These are phyloP conservation scores for Falco biarmicus DNA, from an alignment of 2,797 vertebrate species.

Conservation along the genomic window DNA sequence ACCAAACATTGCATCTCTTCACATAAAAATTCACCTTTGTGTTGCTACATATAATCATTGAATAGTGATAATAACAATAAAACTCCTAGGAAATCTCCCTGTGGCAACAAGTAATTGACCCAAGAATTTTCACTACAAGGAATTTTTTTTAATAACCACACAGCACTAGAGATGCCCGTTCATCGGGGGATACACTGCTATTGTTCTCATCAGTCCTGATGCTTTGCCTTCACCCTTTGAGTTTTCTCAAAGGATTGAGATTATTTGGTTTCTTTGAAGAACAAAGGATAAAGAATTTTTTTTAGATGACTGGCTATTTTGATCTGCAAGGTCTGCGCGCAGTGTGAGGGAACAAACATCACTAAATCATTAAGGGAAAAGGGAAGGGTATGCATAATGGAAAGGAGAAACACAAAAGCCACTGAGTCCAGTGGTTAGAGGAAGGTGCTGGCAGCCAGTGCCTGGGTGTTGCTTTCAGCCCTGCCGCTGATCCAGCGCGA, in stretches of 20 bases:
- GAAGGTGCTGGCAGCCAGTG: not conserved
- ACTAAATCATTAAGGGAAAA: constrained; percentile 74
- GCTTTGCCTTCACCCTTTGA: constrained; percentile 77
- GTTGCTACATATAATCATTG: constrained; percentile 31
- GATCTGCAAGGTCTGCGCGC: constrained; percentile 70
- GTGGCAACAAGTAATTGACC: constrained; percentile 76
- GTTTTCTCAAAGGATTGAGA: constrained; percentile 74
- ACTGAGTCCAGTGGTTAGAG: not conserved
- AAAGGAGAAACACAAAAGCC: constrained; percentile 64
- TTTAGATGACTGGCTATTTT: constrained; percentile 77
- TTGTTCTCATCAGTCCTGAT: constrained; percentile 71
- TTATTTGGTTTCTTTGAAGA: constrained; percentile 77
- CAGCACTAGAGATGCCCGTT: constrained; percentile 51
- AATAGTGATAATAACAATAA: constrained; percentile 52
- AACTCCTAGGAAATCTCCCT: constrained; percentile 64
- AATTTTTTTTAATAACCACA: constrained; percentile 66
- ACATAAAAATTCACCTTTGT: constrained; percentile 54
- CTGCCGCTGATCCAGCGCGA: not conserved
- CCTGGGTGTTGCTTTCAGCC: not conserved
- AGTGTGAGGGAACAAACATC: constrained; percentile 77
- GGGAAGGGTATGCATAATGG: constrained; percentile 72
- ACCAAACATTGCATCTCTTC: constrained; percentile 25
- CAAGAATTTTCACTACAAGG: constrained; percentile 66
- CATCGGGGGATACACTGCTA: constrained; percentile 60
- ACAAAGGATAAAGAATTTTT: constrained; percentile 71